Evolutionary conservation across 2,797 vertebrate genomes (phyloP).

Genomic region (Holocentrus rufus): DNA sequence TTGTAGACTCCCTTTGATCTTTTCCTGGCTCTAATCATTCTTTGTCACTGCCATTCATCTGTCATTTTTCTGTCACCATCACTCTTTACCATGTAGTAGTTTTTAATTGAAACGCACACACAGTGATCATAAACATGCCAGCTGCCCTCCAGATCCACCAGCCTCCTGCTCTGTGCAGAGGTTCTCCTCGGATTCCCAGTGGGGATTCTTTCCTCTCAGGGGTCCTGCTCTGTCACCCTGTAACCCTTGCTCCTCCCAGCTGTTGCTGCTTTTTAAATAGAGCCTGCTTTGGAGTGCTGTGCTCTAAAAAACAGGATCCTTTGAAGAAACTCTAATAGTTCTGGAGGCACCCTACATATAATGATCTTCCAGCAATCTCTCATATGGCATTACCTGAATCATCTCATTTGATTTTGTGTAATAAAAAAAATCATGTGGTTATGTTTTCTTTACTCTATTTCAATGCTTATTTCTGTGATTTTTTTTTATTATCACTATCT

Average conservation of each 20-base stretch:
- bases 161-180: conserved; percentile 13
- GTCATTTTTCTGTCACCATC: background rate
- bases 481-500: no score
- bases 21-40: no score
- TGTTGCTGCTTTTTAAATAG: conserved; percentile 57
- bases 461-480: background rate
- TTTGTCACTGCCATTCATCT: background rate
- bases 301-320: background rate
- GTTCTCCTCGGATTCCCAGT: conserved; percentile 61
- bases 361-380: background rate
- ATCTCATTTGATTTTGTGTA: background rate
- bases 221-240: conserved; percentile 28
- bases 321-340: background rate
- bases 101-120: no score
- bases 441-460: background rate
- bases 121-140: background rate
- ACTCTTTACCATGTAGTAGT: background rate
- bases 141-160: background rate
- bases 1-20: no score
- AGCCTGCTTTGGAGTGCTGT: conserved; percentile 1
- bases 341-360: background rate
- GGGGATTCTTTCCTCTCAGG: conserved; percentile 35
- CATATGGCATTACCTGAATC: background rate
- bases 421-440: no score
- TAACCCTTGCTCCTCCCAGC: conserved; percentile 48